Evolutionary conservation across 2,113 vertebrate genomes (phyloP).

Genomic region (Ciconia stormi): DNA sequence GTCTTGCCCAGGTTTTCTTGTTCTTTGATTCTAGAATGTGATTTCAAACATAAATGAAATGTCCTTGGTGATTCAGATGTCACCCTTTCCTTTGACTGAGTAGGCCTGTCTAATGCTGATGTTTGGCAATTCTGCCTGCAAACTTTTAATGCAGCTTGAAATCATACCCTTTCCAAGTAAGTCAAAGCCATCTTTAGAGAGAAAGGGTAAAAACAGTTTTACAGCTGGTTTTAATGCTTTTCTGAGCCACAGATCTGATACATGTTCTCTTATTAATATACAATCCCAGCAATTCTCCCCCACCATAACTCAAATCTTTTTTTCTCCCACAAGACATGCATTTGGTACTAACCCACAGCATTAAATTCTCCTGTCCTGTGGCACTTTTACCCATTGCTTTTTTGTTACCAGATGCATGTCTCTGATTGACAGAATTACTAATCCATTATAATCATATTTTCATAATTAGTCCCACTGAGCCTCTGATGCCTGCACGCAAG

Average conservation of each 20-base stretch:
- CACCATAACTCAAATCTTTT: background rate
- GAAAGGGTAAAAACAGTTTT: background rate
- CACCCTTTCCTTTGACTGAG: background rate
- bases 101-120: background rate
- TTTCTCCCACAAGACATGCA: background rate
- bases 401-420: slow-evolving; percentile 62
- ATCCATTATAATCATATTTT: slow-evolving; percentile 80
- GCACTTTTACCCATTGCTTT: slow-evolving; percentile 67
- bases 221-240: background rate
- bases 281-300: background rate
- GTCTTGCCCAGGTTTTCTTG: background rate
- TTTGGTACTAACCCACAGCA: slow-evolving; percentile 46
- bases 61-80: background rate
- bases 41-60: background rate
- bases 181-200: background rate
- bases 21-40: background rate
- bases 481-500: slow-evolving; percentile 42
- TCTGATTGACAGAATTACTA: slow-evolving; percentile 81
- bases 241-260: background rate
- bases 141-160: background rate
- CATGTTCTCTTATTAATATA: background rate
- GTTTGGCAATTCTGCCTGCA: background rate
- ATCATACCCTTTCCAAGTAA: background rate
- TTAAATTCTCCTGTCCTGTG: slow-evolving; percentile 65
- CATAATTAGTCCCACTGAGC: slow-evolving; percentile 79